Percentiles rank a stretch among this genome's conserved stretches.
phyloP scores from a whole-genome alignment of 2,113 vertebrate species.

The Pachypanchax playfairii region DNA sequence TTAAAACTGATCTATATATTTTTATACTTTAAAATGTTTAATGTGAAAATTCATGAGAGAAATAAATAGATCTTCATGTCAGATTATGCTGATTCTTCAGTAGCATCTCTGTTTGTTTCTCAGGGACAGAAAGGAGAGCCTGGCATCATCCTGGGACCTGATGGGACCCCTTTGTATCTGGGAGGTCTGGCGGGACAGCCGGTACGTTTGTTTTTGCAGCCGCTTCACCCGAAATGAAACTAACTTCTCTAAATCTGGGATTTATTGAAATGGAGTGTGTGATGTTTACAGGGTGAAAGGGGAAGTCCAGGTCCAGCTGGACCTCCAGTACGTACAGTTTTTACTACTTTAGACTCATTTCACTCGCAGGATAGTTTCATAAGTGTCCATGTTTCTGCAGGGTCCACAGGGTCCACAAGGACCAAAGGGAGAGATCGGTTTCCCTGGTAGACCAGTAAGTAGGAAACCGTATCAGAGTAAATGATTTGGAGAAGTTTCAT shows the following conservation, averaged over 20 bases:
- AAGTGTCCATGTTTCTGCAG: slow-evolving; percentile 62
- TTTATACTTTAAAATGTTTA: too few relatives aligned
- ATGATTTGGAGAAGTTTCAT: too few relatives aligned
- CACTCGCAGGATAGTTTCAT: background rate
- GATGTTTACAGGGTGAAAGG: slow-evolving; percentile 61
- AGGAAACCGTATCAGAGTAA: too few relatives aligned
- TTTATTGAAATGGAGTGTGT: too few relatives aligned
- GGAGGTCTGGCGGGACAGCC: slow-evolving; percentile 59
- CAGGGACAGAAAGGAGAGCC: slow-evolving; percentile 82
- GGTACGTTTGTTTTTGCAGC: slow-evolving; percentile 40
- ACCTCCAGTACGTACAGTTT: slow-evolving; percentile 63
- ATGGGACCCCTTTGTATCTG: slow-evolving; percentile 69
- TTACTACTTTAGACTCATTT: background rate
- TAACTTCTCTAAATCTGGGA: background rate
- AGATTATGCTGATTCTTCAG: background rate
- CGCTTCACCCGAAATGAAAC: background rate
- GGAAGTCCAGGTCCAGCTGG: slow-evolving; percentile 73
- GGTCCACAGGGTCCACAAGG: slow-evolving; percentile 83
- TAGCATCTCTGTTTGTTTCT: background rate
- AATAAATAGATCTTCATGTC: background rate
- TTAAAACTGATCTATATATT: too few relatives aligned
- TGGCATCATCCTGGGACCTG: slow-evolving; percentile 70
- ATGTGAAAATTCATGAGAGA: background rate
- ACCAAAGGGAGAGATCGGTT: slow-evolving; percentile 92
- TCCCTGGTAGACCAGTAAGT: slow-evolving; percentile 93